A percentile compares a stretch with the other conserved stretches of the same genome.
phyloP scores from a whole-genome alignment of 2,113 vertebrate genomes.

The Oriolus oriolus region DNA sequence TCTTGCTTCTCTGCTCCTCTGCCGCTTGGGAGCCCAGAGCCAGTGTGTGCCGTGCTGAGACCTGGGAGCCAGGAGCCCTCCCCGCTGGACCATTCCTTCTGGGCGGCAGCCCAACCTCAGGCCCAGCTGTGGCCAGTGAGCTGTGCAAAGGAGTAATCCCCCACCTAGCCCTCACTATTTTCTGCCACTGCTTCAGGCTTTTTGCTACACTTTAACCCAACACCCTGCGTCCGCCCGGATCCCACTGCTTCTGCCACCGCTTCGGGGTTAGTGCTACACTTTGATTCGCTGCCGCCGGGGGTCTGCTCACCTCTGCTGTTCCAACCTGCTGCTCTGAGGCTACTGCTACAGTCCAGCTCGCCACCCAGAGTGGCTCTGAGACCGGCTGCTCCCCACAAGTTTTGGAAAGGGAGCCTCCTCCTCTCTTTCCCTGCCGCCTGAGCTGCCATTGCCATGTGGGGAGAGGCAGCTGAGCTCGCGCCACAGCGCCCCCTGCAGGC shows the following conservation, averaged over 20 bases:
- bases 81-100: too few relatives aligned
- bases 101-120: too few relatives aligned
- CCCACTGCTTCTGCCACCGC: not conserved
- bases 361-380: rapidly evolving
- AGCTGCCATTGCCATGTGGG: not conserved
- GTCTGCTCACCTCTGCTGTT: not conserved
- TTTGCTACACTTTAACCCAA: too few relatives aligned
- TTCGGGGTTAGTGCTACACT: not conserved
- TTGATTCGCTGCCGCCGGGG: not conserved
- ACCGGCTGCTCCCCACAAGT: not conserved
- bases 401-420: not conserved
- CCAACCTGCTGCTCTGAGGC: not conserved
- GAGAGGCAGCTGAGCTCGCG: not conserved
- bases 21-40: too few relatives aligned
- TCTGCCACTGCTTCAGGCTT: not conserved
- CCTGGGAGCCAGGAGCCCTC: too few relatives aligned
- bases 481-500: not conserved
- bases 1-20: too few relatives aligned
- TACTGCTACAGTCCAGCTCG: not conserved
- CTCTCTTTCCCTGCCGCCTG: not conserved
- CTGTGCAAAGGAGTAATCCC: too few relatives aligned
- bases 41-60: too few relatives aligned
- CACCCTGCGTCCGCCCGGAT: too few relatives aligned
- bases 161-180: too few relatives aligned
- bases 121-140: too few relatives aligned